Base-by-base conservation (phyloP, 2,888 invertebrate species). In the Dynastes grantii region DNA sequence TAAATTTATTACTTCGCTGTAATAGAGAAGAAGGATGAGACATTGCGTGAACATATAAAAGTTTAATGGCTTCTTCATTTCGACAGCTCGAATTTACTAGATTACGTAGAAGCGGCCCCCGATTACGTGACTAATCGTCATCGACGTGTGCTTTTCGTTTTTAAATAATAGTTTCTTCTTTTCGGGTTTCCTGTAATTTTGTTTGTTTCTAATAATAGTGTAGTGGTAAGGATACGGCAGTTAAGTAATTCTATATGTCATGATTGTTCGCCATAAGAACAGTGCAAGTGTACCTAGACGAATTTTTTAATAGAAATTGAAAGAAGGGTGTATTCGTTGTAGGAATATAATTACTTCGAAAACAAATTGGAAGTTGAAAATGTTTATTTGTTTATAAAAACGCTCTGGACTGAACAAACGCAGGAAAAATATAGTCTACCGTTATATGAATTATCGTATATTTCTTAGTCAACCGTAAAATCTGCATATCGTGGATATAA, bases 1-100 rank as follows among this genome's bases (percentile, higher is more conserved):
- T 61, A 45, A 75, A 75, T 75, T 75, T 61, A 75, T 75, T 75
- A 75, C 45, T 61, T 61, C 40, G 49, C 40, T 49, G 61, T 75
- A 61, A 75, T 61, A 75, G 61, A 45, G 73, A 40, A 75, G 22
- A 71, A 75, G 73, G 73, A 75, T 63, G 85, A 85, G 85, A 84
- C 84, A 86, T 87, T 85, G 85, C 86, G 86, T 85, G 85, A 84
- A 83, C 84, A 84, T 85, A 84, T 85, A 85, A 86, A 84, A 83
- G 81, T 86, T 85, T 86, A 86, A 86, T 86, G 84, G 85, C 83
- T 83, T 82, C 83, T 83, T 81, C 79, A 75, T 79, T 79, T 79
- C 76, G 76, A 79, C 79, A 68, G 73, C 73, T 55, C 76, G 58
- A 76, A 76, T 76, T 58, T 68, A 76, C 76, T 76, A 45, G 68